Conservation (phyloP, 2,113 vertebrate genomes). For the Asarcornis scutulata region DNA sequence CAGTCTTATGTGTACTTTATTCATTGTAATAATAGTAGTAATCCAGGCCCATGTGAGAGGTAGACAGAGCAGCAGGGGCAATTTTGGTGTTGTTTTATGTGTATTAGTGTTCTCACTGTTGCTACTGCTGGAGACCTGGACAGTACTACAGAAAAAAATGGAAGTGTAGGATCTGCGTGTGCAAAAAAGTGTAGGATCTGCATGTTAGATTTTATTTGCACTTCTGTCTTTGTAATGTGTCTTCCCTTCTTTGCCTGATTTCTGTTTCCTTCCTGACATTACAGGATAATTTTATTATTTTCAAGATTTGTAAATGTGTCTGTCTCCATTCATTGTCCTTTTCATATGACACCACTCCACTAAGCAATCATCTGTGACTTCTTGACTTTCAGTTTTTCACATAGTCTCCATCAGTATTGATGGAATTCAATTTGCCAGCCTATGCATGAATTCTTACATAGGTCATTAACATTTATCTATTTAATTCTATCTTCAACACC, state of each 20-base stretch:
- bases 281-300: neutral
- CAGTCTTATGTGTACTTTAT: neutral
- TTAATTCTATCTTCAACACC: neutral
- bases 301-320: neutral
- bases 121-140: neutral
- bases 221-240: neutral
- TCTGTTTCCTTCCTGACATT: neutral
- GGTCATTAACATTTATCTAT: neutral
- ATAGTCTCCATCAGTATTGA: neutral
- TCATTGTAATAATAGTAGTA: neutral
- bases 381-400: neutral
- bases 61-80: neutral
- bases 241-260: neutral
- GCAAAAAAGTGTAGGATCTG: too few relatives aligned
- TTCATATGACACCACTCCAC: neutral
- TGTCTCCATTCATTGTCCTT: neutral
- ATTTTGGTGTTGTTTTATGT: neutral
- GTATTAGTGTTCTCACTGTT: neutral
- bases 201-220: neutral
- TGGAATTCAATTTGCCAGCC: neutral
- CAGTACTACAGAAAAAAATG: neutral
- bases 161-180: neutral
- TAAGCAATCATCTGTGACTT: neutral
- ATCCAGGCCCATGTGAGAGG: neutral
- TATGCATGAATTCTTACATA: neutral